These are phyloP conservation scores for Pycnomerus fuliginosus DNA, from an alignment of 2,888 invertebrate species.

Conservation along the genomic window DNA sequence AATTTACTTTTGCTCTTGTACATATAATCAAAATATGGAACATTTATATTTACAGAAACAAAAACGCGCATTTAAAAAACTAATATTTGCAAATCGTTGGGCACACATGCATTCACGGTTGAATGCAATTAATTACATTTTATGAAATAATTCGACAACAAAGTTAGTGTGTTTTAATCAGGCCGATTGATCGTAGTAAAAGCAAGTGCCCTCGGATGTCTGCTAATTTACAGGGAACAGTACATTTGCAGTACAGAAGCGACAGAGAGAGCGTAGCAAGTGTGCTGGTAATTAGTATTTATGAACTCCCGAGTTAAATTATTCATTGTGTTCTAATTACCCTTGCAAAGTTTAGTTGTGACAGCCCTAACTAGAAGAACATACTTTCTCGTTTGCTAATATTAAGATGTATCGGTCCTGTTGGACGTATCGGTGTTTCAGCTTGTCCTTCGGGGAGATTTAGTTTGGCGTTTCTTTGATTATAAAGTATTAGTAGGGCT, in stretches of 20 bases:
- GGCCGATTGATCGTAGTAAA: constrained; percentile 17
- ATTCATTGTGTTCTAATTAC: constrained; percentile 47
- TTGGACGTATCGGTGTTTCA: constrained; percentile 26
- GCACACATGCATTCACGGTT: too few relatives aligned
- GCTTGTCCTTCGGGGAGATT: constrained; percentile 24
- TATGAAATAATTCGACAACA: too few relatives aligned
- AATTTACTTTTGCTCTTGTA: too few relatives aligned
- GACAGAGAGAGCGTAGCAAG: constrained; percentile 22
- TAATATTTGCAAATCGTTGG: too few relatives aligned
- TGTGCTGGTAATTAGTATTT: constrained; percentile 42
- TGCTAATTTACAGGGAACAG: constrained; percentile 13
- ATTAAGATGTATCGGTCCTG: constrained; percentile 31
- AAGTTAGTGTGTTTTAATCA: constrained; percentile 23
- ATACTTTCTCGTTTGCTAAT: constrained; percentile 30
- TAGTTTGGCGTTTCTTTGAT: constrained; percentile 21
- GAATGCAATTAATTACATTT: too few relatives aligned
- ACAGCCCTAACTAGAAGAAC: constrained; percentile 26
- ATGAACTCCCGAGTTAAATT: constrained; percentile 44
- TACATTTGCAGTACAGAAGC: constrained; percentile 12
- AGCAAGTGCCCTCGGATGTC: constrained; percentile 13
- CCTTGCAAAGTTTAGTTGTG: constrained; percentile 40
- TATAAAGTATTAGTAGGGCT: constrained; percentile 14
- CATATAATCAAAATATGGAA: too few relatives aligned
- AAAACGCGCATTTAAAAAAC: too few relatives aligned
- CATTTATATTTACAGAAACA: too few relatives aligned